Conservation (phyloP, 2,888 invertebrate genomes). For the Nemotelus pantherinus region DNA sequence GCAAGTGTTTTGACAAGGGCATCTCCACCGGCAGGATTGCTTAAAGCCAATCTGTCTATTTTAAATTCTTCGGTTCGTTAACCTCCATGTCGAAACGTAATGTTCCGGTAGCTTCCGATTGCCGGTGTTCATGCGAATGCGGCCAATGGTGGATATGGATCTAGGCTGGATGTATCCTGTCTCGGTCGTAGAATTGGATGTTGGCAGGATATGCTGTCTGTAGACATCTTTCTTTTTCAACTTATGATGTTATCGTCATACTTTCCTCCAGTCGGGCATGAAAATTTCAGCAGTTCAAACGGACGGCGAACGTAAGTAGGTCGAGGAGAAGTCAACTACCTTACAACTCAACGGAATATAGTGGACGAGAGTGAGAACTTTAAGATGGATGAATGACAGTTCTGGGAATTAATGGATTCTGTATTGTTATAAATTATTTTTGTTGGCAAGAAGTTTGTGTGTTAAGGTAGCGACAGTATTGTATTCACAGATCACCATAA, state of each 20-base stretch:
- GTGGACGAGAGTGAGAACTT: too few relatives aligned
- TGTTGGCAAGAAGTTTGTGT: too few relatives aligned
- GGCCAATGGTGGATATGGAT: neutral
- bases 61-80: slow-evolving; percentile 39
- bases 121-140: neutral
- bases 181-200: neutral
- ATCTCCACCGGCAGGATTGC: neutral
- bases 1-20: too few relatives aligned
- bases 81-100: slow-evolving; percentile 9
- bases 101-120: neutral
- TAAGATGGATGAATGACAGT: too few relatives aligned
- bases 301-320: slow-evolving; percentile 13
- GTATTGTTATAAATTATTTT: too few relatives aligned
- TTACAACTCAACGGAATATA: too few relatives aligned
- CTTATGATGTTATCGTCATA: slow-evolving; percentile 29
- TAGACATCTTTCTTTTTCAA: slow-evolving; percentile 8
- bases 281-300: slow-evolving; percentile 26
- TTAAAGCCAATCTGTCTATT: slow-evolving; percentile 35
- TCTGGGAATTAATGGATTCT: too few relatives aligned
- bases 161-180: neutral
- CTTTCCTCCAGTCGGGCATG: slow-evolving; percentile 8
- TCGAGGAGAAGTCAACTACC: neutral
- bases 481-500: too few relatives aligned
- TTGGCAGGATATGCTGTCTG: neutral
- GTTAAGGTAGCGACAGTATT: too few relatives aligned